Evolutionary conservation across 2,888 invertebrate genomes (phyloP).

Genomic region (Penaeus monodon): DNA sequence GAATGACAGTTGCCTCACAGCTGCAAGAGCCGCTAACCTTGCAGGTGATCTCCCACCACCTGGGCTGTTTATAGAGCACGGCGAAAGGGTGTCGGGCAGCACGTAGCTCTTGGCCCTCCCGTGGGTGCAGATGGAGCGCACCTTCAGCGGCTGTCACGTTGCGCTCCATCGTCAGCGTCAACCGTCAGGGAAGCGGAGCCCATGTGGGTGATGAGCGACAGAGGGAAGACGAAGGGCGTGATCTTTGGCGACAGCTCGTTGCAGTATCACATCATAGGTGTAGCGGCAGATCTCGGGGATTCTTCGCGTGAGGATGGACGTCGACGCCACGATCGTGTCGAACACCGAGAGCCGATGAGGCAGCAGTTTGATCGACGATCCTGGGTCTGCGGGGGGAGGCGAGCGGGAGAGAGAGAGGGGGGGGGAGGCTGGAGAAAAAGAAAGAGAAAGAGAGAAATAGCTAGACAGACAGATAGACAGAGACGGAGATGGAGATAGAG

Average conservation of each 20-base stretch:
- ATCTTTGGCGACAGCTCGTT: slow-evolving; percentile 82
- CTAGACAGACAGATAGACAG: too few species aligned
- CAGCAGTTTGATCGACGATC: slow-evolving; percentile 95
- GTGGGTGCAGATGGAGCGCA: slow-evolving; percentile 91
- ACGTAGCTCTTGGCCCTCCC: slow-evolving; percentile 88
- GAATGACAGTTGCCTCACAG: too few species aligned
- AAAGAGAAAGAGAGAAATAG: too few species aligned
- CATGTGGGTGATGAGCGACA: slow-evolving; percentile 82
- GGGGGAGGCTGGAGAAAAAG: too few species aligned
- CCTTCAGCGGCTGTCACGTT: slow-evolving; percentile 92
- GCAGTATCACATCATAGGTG: slow-evolving; percentile 77
- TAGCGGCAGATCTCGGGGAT: slow-evolving; percentile 87
- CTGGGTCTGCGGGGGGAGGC: slow-evolving; percentile 81
- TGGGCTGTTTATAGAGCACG: slow-evolving; percentile 85
- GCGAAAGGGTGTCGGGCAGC: slow-evolving; percentile 84
- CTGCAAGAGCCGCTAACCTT: slow-evolving; percentile 26
- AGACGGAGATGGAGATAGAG: too few species aligned
- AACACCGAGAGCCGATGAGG: slow-evolving; percentile 91
- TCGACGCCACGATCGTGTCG: slow-evolving; percentile 90
- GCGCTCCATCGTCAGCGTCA: slow-evolving; percentile 82
- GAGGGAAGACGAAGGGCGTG: slow-evolving; percentile 83
- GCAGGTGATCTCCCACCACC: slow-evolving; percentile 72
- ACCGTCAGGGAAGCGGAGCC: slow-evolving; percentile 81
- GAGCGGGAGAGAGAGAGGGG: too few species aligned
- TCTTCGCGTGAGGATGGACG: slow-evolving; percentile 87